Evolutionary conservation across 2,113 vertebrate genomes (phyloP).

Genomic region (Machaerirhynchus nigripectus): DNA sequence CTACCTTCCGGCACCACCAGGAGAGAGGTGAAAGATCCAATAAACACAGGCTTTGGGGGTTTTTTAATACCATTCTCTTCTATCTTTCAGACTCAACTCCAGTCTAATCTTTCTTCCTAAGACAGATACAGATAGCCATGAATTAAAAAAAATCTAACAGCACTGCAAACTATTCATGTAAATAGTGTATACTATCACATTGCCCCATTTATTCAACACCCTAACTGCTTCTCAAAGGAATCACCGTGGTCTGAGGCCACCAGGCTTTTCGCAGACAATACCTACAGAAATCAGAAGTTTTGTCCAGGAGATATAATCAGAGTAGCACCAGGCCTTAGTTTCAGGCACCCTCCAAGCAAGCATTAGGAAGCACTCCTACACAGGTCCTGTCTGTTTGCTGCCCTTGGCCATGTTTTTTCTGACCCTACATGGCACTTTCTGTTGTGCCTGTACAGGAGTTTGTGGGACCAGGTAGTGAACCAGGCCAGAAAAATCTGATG

Average conservation of each 20-base stretch:
- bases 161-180: neutral
- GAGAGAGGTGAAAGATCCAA: neutral
- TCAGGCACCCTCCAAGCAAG: neutral
- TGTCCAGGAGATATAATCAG: neutral
- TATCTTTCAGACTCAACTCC: neutral
- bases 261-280: neutral
- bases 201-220: neutral
- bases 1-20: neutral
- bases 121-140: neutral
- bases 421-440: neutral
- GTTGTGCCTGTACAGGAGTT: neutral
- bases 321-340: neutral
- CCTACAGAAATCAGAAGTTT: neutral
- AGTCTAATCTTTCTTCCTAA: neutral
- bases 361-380: neutral
- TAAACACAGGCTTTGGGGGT: neutral
- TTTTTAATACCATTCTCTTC: neutral
- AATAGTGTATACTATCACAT: neutral
- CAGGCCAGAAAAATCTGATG: neutral
- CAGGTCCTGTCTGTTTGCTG: neutral
- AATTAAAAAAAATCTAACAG: neutral
- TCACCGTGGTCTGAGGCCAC: fast-evolving
- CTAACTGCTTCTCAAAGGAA: neutral
- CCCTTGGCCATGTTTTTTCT: neutral
- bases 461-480: neutral